phyloP scores from a whole-genome alignment of 1,140 invertebrate species.

The Melanaphis sacchari region DNA sequence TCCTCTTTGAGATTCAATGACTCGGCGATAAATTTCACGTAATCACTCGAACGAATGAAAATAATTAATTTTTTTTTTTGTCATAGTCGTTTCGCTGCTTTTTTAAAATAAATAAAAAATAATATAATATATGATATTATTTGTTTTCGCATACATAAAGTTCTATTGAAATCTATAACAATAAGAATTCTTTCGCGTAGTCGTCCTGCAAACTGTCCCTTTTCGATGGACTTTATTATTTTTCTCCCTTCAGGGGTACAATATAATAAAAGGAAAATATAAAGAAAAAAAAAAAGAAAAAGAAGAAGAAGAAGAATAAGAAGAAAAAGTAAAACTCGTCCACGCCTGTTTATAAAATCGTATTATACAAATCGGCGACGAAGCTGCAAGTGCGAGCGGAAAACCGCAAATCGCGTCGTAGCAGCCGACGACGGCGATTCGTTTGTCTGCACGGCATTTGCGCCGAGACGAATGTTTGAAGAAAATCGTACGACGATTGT shows the following conservation, averaged over 20 bases:
- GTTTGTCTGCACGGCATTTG: not conserved
- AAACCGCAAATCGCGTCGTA: not conserved
- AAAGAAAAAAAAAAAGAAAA: not conserved
- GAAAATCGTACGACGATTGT: not conserved
- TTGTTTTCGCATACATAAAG: not conserved
- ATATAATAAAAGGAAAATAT: not conserved
- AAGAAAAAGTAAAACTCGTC: not conserved
- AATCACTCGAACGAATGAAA: not conserved
- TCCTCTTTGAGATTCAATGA: not conserved
- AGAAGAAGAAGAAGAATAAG: not conserved
- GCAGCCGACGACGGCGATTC: no score
- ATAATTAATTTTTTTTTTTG: conserved; percentile 25
- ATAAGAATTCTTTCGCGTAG: not conserved
- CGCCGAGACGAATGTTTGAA: not conserved
- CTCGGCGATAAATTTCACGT: not conserved
- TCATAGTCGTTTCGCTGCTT: not conserved
- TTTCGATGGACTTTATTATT: conserved; percentile 14
- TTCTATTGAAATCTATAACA: not conserved
- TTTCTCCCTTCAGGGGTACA: not conserved
- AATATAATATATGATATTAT: not conserved
- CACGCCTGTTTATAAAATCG: not conserved
- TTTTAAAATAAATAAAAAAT: not conserved
- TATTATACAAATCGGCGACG: not conserved
- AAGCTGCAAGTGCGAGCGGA: not conserved
- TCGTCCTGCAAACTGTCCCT: not conserved